Evolutionary conservation across 2,113 vertebrate genomes (phyloP).

Genomic region (Bettongia penicillata): DNA sequence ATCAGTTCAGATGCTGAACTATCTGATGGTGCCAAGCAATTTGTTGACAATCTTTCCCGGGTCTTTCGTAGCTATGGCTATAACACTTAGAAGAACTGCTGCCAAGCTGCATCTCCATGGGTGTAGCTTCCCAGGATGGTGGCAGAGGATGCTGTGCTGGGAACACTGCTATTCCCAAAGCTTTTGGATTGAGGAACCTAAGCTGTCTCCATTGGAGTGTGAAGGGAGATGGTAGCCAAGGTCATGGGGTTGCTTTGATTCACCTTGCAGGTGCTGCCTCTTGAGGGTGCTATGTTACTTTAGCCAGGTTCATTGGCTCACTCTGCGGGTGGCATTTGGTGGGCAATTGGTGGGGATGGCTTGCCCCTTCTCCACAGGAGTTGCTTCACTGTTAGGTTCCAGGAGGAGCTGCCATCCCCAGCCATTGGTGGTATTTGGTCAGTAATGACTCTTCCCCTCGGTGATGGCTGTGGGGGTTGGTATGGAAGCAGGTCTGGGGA

Average conservation of each 20-base stretch:
- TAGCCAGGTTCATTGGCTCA: too few relatives aligned
- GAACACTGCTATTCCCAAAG: too few relatives aligned
- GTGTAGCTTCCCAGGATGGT: background rate
- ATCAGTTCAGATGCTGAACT: background rate
- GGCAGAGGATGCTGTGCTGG: too few relatives aligned
- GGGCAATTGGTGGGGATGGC: background rate
- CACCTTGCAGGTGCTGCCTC: too few relatives aligned
- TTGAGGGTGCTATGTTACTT: too few relatives aligned
- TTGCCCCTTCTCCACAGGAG: background rate
- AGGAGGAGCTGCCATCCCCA: background rate
- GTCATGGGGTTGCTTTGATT: too few relatives aligned
- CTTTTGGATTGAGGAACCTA: too few relatives aligned
- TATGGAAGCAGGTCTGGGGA: background rate
- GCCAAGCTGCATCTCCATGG: background rate
- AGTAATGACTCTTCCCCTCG: background rate
- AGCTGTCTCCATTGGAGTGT: too few relatives aligned
- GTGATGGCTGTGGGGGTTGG: background rate
- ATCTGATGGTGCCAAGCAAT: background rate
- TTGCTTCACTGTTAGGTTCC: background rate
- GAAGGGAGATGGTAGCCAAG: too few relatives aligned
- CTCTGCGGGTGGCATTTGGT: too few relatives aligned
- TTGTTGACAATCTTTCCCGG: background rate
- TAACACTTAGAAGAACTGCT: background rate
- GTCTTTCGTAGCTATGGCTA: background rate
- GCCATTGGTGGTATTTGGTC: background rate